Conservation (phyloP, 1,140 invertebrate species). For the Portunus trituberculatus region DNA sequence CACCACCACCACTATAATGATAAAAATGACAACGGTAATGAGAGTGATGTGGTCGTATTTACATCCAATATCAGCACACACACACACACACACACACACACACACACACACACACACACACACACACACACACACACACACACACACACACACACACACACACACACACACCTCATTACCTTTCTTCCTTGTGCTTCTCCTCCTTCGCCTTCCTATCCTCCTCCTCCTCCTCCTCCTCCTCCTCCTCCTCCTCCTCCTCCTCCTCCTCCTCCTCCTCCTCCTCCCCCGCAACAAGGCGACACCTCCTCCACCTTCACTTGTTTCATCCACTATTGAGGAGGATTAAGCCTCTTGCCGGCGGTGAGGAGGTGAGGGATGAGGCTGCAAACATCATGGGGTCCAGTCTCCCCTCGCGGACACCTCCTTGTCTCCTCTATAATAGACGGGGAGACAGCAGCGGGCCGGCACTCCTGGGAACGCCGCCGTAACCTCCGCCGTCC, state of each 20-base stretch:
- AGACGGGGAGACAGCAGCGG: neutral
- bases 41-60: neutral
- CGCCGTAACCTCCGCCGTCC: neutral
- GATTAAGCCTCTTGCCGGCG: constrained; percentile 33
- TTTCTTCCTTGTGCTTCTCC: neutral
- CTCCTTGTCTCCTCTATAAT: constrained; percentile 44
- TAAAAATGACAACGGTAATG: neutral
- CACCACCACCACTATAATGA: neutral
- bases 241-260: neutral
- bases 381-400: neutral
- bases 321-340: constrained; percentile 7
- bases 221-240: neutral
- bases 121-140: no score
- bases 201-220: neutral
- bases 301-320: constrained; percentile 40
- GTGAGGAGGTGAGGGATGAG: constrained; percentile 30
- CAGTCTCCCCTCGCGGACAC: neutral
- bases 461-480: neutral
- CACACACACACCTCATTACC: neutral
- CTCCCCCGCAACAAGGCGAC: neutral
- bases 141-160: no score
- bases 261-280: neutral
- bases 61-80: neutral
- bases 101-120: no score
- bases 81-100: neutral